Evolutionary conservation across 2,113 vertebrate genomes (phyloP).

Genomic region (Ageneiosus marmoratus): DNA sequence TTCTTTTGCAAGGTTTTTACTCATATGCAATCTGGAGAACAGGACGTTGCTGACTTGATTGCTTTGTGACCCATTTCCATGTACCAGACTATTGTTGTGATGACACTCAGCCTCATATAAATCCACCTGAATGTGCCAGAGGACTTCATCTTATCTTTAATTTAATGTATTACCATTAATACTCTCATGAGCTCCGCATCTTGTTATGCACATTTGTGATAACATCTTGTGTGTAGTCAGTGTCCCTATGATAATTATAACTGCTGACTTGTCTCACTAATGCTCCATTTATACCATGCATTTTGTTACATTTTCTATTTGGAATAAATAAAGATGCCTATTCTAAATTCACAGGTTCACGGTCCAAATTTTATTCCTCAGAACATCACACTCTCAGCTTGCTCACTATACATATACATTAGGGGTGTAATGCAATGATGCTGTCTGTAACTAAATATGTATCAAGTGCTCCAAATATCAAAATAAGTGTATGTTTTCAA

Average conservation of each 20-base stretch:
- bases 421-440: background rate
- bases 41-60: background rate
- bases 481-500: background rate
- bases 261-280: background rate
- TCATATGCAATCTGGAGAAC: background rate
- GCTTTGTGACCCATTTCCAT: background rate
- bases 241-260: background rate
- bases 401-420: background rate
- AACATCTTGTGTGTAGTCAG: background rate
- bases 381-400: background rate
- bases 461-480: background rate
- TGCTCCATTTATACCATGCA: background rate
- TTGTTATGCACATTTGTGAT: background rate
- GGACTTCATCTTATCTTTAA: background rate
- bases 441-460: background rate
- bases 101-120: constrained; percentile 4
- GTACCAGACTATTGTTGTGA: background rate
- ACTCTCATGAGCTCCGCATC: background rate
- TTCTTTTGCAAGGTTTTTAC: background rate
- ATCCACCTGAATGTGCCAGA: constrained; percentile 1
- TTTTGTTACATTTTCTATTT: background rate
- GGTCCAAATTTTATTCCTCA: background rate
- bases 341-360: too few species aligned
- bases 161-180: background rate
- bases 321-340: background rate